Base-by-base conservation (phyloP, 1,140 invertebrate species). In the Pseudomyrmex dendroicus region DNA sequence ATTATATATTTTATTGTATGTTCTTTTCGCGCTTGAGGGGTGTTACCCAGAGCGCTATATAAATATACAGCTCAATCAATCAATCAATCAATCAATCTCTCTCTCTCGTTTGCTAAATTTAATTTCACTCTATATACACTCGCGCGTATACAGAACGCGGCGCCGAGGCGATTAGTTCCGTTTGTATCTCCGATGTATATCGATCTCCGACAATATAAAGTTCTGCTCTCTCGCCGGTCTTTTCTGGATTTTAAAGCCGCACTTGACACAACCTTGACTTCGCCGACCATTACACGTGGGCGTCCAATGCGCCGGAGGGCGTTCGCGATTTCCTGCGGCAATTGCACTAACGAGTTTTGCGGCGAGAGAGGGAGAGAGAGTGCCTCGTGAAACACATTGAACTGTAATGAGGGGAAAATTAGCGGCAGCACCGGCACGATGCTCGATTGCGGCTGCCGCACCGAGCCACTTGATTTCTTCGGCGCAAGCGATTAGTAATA, bases 401-500 rank as follows among this genome's bases (percentile, higher is more conserved):
- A 82, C 76, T 66, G 67, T 85, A 86, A 85, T 80, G 72, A 85
- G 83, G 72, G 64, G 72, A 86, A 76, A 84, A 84, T 85, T 82
- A 85, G 64, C 76, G 48, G 64, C 72, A 66, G 73, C 64, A 56
- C 73, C 59, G 67, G 54, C 62, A 74, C 63, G 74, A 35, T 35
- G 61, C 57, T 67, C 52, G 84, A 73, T 73, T 73, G 84, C 20
- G 67, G 70, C 46, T 54, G 59, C 35, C 44, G 52, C 50, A 10
- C 70, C 66, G 17, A 25, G 67, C 61, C 83, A 84, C 82, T 85
- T 82, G 83, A 90, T 89, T 91, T 89, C 83, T 78, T 78, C 89
- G 88, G 86, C 87, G 84, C 85, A 84, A 89, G 84, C 89, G 90
- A 91, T 91, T 91, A 91, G 85, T 76, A 76, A 35, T 78, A 73